Evolutionary conservation across 2,113 vertebrate species (phyloP).

Genomic region (Climacteris rufus): DNA sequence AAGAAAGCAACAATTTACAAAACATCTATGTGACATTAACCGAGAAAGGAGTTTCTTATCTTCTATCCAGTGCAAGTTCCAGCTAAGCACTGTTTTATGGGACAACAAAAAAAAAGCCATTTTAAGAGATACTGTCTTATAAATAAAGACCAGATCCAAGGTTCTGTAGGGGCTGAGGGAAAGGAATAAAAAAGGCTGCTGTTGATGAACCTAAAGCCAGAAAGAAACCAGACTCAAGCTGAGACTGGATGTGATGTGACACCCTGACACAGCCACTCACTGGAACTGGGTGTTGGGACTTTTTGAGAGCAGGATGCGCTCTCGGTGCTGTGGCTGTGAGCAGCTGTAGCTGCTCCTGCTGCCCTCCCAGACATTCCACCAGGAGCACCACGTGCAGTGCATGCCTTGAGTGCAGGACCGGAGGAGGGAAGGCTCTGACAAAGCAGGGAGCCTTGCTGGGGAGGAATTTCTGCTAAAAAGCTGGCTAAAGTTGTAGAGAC

Average conservation of each 20-base stretch:
- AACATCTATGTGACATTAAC: neutral
- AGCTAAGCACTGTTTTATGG: neutral
- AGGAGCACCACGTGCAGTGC: neutral
- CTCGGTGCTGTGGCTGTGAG: neutral
- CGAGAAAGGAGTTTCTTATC: neutral
- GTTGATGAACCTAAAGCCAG: neutral
- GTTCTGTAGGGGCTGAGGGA: neutral
- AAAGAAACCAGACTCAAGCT: neutral
- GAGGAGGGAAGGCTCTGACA: neutral
- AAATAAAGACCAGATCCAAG: neutral
- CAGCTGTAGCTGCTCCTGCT: neutral
- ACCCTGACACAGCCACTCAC: neutral
- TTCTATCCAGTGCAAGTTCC: neutral
- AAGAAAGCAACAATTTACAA: neutral
- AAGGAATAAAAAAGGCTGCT: neutral
- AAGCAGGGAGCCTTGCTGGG: neutral
- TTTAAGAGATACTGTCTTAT: neutral
- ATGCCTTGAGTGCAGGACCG: neutral
- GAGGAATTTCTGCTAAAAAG: neutral
- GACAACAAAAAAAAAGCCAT: neutral
- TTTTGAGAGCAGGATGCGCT: neutral
- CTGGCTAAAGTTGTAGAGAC: neutral
- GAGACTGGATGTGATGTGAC: neutral
- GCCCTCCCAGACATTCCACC: neutral
- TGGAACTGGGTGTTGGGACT: accelerated